Percentiles rank a stretch among this genome's conserved stretches.
These are phyloP conservation scores for Cephalopholis sonnerati DNA, from an alignment of 2,113 vertebrate species.

Conservation along the genomic window DNA sequence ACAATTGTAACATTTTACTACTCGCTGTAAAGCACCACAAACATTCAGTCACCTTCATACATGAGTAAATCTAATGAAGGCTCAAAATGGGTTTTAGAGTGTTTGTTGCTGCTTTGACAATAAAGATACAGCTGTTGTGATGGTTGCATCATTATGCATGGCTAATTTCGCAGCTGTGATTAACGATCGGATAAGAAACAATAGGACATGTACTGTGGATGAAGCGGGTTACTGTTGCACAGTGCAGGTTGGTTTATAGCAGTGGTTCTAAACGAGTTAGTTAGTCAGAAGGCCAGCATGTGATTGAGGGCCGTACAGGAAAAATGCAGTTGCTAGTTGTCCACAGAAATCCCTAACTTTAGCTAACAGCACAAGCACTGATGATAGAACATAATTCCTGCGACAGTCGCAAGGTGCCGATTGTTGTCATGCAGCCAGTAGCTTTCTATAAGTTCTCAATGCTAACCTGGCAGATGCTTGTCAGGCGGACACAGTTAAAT, in stretches of 20 bases:
- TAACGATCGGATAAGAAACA: neutral
- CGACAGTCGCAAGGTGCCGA: too few species aligned
- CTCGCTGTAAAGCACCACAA: conserved; percentile 2
- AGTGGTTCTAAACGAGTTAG: too few species aligned
- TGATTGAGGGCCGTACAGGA: too few species aligned
- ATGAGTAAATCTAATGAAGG: conserved; percentile 32
- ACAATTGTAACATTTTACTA: neutral
- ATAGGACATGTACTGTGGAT: neutral
- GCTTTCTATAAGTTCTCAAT: too few species aligned
- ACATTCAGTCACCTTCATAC: conserved; percentile 14
- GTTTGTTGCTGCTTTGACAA: conserved; percentile 7
- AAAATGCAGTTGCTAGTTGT: too few species aligned
- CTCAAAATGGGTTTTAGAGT: neutral
- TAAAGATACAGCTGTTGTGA: neutral
- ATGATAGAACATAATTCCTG: too few species aligned
- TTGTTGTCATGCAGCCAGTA: too few species aligned
- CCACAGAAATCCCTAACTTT: too few species aligned
- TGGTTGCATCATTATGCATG: neutral
- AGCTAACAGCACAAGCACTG: too few species aligned
- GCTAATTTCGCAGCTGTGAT: neutral
- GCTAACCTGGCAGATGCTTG: too few species aligned
- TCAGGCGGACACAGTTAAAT: too few species aligned
- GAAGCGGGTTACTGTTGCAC: neutral
- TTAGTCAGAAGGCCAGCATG: too few species aligned
- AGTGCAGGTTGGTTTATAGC: neutral